Evolutionary conservation across 2,113 vertebrate species (phyloP), one percentile per base, ranked within the genome.

Genomic region (Cyprinodon brontotheroides): DNA sequence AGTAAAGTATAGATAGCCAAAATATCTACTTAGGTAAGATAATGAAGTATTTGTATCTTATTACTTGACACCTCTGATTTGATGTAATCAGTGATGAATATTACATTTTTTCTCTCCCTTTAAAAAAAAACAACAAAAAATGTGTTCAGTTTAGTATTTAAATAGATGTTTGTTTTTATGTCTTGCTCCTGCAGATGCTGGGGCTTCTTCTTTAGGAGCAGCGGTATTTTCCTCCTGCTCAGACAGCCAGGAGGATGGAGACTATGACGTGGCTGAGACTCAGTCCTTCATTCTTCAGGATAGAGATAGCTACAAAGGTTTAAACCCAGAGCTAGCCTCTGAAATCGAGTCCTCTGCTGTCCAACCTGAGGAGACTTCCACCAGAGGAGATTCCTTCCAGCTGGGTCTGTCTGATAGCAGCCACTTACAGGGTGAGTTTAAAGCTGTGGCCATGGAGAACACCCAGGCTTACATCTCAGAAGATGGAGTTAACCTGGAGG

Each of bases 191-290:
- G 5, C 43, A 90, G 92, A 57, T 47, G 69, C 72, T 4, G 22
- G n/a, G 14, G 68, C 66, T 4, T 61, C 75, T 43, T 38, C 41
- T 11, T 5, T 65, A 11, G 74, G 70, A 61, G 41, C 72, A 61
- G 40, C 13, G 3, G 45, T 10, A 3, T 37, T 65, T 22, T 80
- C 79, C 2, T 57, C 78, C 47, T 64, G 65, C 68, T 90, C 83
- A 68, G 90, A 80, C 70, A 77, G 75, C 50, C 83, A 70, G 77
- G 91, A 88, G 40, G 89, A 91, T 2, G 88, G 90, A 1, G 88
- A 94, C 65, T 83, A 89, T 65, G 62, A 75, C 4, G 86, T 92
- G 29, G 91, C 91, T 0, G 92, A 94, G 79, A 95, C 94, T 0
- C 94, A 93, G 72, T 86, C 89, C 50, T 95, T 93, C 10, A 50